Percentiles rank a stretch among this genome's conserved stretches.
Evolutionary conservation across 2,797 vertebrate genomes (phyloP).

Genomic region (Phrynocephalus forsythii): DNA sequence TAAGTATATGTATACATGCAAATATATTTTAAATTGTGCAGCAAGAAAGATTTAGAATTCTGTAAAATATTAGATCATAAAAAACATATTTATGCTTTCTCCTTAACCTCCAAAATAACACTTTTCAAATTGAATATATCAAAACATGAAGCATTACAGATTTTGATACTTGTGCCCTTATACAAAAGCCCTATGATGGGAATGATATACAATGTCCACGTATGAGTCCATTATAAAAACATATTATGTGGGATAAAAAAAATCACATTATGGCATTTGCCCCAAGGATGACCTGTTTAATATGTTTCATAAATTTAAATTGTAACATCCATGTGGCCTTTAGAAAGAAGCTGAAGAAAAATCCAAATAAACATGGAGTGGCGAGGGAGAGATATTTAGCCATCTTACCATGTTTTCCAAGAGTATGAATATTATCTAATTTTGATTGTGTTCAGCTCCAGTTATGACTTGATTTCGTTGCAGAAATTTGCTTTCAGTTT

Average conservation of each 20-base stretch:
- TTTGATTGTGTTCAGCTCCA: neutral
- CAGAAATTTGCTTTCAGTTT: constrained; percentile 1
- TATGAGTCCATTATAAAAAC: neutral
- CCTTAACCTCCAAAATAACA: neutral
- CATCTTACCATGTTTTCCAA: too few species aligned
- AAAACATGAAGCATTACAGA: neutral
- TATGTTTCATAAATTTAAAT: neutral
- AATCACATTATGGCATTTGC: neutral
- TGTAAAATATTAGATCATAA: neutral
- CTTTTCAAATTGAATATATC: neutral
- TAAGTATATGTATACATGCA: too few species aligned
- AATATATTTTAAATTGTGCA: too few species aligned
- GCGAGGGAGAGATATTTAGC: too few species aligned
- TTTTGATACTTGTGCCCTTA: neutral
- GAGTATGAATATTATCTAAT: neutral
- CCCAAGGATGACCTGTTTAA: too few species aligned
- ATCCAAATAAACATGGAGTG: neutral
- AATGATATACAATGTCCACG: neutral
- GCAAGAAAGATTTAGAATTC: neutral
- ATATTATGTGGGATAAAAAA: neutral
- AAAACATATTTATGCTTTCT: neutral
- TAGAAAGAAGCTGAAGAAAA: neutral
- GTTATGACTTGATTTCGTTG: neutral
- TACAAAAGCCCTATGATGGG: neutral
- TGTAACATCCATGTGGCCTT: neutral